A percentile compares a stretch with the other conserved stretches of the same genome.
These are phyloP conservation scores for Hemibagrus wyckioides DNA, from an alignment of 2,113 vertebrate species.

Conservation along the genomic window DNA sequence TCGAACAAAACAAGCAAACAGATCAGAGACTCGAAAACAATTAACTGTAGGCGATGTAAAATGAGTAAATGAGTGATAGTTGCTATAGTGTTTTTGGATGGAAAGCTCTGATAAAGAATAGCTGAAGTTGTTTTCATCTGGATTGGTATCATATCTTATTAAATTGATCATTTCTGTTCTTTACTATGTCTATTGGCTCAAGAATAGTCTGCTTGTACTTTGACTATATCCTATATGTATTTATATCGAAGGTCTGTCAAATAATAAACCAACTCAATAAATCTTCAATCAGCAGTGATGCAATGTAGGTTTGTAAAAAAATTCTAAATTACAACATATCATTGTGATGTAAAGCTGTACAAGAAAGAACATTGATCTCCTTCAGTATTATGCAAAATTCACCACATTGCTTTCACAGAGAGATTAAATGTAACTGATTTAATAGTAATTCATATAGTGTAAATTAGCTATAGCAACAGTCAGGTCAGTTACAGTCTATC, in stretches of 20 bases:
- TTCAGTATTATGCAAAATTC: background rate
- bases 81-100: background rate
- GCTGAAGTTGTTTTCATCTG: no score
- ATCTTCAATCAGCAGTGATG: background rate
- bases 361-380: no score
- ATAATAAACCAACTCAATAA: background rate
- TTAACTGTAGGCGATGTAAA: background rate
- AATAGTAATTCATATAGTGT: background rate
- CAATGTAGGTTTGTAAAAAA: no score
- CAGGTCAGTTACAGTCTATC: background rate
- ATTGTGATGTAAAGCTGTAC: no score
- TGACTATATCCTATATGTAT: background rate
- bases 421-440: background rate
- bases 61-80: background rate
- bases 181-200: background rate
- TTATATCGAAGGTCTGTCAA: background rate
- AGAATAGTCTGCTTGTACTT: background rate
- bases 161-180: background rate
- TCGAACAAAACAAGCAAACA: background rate
- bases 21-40: background rate
- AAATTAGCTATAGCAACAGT: background rate
- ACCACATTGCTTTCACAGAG: background rate
- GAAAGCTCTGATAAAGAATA: background rate
- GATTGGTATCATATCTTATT: no score
- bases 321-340: no score